Evolutionary conservation across 1,140 invertebrate genomes (phyloP), one percentile per base, ranked within the genome.

Genomic region (Eueides isabella): DNA sequence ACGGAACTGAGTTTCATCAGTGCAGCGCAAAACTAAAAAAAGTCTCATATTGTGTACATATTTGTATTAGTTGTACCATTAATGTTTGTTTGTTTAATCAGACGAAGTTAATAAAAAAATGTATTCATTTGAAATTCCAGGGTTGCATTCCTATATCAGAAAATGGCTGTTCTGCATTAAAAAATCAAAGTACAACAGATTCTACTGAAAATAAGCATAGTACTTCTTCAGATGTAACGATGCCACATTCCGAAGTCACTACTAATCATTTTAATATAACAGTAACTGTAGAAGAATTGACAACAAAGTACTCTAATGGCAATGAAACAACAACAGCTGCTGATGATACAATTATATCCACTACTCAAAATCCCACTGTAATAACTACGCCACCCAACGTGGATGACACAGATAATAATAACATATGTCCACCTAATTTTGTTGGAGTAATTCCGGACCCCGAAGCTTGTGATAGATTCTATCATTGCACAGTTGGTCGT

Each of bases 381-480:
- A 55, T 55, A 55, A 26, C 23, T 55, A 11, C 48, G 19, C 19
- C 23, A 26, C 2, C 48, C 9, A n/a, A 55, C 9, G 23, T 55
- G 6, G 48, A 63, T 9, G 30, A 63, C 26, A 30, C 26, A 63
- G 28, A 63, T 12, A 63, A 16, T n/a, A 29, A 30, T 31, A 63
- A 66, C 38, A 67, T 67, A 33, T 72, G 71, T 29, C 63, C 63
- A 29, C 71, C 71, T 31, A 64, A 48, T 4, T 30, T 61, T 29
- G 33, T 48, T 31, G 71, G 71, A 30, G n/a, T 64, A 5, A 28
- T 72, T 14, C 12, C 71, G 7, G 38, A 67, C n/a, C 71, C 71
- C 30, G 41, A 66, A 31, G 19, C n/a, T 2, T 88, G 86, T 35
- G 70, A 83, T 41, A 77, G 79, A 16, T 88, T 78, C 72, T 85